A percentile compares a stretch with the other conserved stretches of the same genome.
phyloP scores from a whole-genome alignment of 2,888 invertebrate genomes.

The Rhorus exstirpatorius region DNA sequence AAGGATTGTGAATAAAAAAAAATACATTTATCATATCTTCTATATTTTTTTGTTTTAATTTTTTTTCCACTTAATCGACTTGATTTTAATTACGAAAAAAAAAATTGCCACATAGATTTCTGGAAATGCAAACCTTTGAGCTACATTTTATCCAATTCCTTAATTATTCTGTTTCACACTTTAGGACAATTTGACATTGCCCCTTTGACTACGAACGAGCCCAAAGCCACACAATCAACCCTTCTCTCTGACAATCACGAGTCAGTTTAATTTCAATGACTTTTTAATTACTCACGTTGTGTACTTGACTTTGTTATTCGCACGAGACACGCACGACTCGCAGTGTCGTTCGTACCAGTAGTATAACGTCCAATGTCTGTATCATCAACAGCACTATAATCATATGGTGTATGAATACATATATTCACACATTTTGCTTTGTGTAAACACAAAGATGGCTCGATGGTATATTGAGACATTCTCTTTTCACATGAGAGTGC shows the following conservation, averaged over 20 bases:
- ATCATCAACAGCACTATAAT: conserved; percentile 24
- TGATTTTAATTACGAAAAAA: no score
- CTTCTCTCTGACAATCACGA: conserved; percentile 4
- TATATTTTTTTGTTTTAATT: no score
- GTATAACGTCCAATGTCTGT: not conserved
- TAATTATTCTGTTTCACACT: no score
- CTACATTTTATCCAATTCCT: no score
- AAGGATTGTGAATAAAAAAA: no score
- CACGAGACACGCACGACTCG: conserved; percentile 44
- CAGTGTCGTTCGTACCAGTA: conserved; percentile 3
- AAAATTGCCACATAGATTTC: no score
- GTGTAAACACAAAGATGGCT: conserved; percentile 10
- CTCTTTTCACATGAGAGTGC: conserved; percentile 37
- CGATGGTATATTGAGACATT: conserved; percentile 49
- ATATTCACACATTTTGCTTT: conserved; percentile 2
- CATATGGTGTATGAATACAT: not conserved
- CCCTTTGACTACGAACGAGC: no score
- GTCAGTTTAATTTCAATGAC: conserved; percentile 55
- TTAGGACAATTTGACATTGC: no score
- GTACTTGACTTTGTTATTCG: conserved; percentile 40
- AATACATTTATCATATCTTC: no score
- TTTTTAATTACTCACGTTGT: conserved; percentile 56
- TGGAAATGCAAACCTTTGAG: no score
- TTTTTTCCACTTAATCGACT: no score
- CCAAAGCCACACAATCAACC: not conserved